Evolutionary conservation across 2,888 invertebrate species (phyloP).

Genomic region (Heliothis peltigera): DNA sequence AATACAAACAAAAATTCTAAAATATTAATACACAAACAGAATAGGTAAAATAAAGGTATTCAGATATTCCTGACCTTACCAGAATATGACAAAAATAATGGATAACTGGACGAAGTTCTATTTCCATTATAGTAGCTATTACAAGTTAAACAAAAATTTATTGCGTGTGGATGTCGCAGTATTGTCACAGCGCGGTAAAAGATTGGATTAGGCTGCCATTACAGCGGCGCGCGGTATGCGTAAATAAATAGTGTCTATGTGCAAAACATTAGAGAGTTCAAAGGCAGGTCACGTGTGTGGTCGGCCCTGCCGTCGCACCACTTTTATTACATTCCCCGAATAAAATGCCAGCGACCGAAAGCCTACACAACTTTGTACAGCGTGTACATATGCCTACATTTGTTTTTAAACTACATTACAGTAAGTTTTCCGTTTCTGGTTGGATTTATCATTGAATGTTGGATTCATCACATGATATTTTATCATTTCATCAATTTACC

Average conservation of each 20-base stretch:
- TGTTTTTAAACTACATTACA: conserved; percentile 41
- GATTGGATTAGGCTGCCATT: conserved; percentile 71
- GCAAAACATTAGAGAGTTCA: conserved; percentile 71
- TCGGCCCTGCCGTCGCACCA: conserved; percentile 73
- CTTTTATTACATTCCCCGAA: conserved; percentile 86
- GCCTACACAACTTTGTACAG: conserved; percentile 61
- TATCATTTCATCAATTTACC: no score
- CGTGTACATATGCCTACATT: conserved; percentile 36
- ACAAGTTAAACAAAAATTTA: conserved; percentile 10
- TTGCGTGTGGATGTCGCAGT: conserved; percentile 35
- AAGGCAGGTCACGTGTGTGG: conserved; percentile 81
- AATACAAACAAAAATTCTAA: no score
- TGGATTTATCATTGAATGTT: no score
- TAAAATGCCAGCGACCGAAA: conserved; percentile 76
- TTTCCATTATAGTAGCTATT: neutral
- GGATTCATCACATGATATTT: no score
- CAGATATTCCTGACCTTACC: no score
- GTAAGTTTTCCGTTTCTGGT: neutral
- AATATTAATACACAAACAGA: no score
- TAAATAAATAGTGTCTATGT: conserved; percentile 77
- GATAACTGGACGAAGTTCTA: neutral
- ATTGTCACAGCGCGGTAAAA: conserved; percentile 54
- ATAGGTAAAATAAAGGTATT: no score
- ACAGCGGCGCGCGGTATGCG: conserved; percentile 73
- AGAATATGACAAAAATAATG: no score